Percentiles rank a stretch among this genome's conserved stretches.
Conservation (phyloP, 2,113 vertebrate genomes). For the Chrysemys picta region DNA sequence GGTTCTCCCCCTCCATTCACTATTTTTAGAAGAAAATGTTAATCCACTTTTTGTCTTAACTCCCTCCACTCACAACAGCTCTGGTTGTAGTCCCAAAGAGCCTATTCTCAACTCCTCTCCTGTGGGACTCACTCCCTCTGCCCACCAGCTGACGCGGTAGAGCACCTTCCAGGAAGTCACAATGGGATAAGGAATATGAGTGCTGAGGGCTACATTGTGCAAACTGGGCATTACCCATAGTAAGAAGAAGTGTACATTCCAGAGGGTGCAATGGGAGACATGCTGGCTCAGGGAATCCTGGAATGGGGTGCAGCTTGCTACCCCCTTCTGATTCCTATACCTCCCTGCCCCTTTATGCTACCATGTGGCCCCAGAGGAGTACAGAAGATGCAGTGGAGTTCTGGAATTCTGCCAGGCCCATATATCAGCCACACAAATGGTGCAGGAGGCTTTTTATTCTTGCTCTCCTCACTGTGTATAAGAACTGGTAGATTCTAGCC, state of each 20-base stretch:
- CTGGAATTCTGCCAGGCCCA: neutral
- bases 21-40: neutral
- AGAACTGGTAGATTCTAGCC: neutral
- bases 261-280: neutral
- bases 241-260: neutral
- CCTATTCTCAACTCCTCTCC: neutral
- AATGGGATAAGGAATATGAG: neutral
- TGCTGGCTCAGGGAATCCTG: neutral
- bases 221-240: neutral
- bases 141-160: neutral
- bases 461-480: neutral
- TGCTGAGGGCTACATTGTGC: neutral
- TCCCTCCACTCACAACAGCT: neutral
- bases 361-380: neutral
- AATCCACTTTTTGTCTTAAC: neutral
- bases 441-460: neutral
- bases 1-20: neutral
- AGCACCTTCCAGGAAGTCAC: neutral
- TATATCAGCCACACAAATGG: neutral
- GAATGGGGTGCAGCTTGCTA: neutral
- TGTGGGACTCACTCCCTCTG: neutral
- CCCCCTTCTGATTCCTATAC: neutral
- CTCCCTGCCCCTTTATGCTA: neutral
- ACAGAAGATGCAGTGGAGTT: neutral
- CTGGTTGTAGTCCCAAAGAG: neutral